These are phyloP conservation scores for Sisyra terminalis DNA, from an alignment of 2,888 invertebrate species.

Conservation along the genomic window DNA sequence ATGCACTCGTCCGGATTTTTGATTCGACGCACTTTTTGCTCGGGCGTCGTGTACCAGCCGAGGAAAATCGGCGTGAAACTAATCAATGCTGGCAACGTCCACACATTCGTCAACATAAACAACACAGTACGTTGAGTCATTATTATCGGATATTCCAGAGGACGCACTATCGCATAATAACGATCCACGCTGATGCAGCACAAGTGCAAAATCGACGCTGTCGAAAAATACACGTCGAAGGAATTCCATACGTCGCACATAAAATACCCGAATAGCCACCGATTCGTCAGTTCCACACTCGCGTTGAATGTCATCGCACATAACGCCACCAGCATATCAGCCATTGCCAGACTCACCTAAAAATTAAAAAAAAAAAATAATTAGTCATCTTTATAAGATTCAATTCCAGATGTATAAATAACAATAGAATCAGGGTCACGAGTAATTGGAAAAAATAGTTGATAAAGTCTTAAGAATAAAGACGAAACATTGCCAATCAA, in stretches of 20 bases:
- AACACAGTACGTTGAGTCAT: slow-evolving; percentile 71
- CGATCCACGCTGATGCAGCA: slow-evolving; percentile 91
- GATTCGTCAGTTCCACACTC: slow-evolving; percentile 45
- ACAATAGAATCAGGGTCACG: too few species aligned
- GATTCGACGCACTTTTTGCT: slow-evolving; percentile 35
- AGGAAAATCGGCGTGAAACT: slow-evolving; percentile 91
- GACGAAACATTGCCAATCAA: too few species aligned
- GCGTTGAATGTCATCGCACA: slow-evolving; percentile 90
- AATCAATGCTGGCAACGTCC: slow-evolving; percentile 82
- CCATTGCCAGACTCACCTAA: slow-evolving; percentile 49
- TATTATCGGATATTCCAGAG: slow-evolving; percentile 78
- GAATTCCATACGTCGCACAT: slow-evolving; percentile 94
- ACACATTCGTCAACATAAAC: slow-evolving; percentile 76
- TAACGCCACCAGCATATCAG: slow-evolving; percentile 82
- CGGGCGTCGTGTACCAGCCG: slow-evolving; percentile 58
- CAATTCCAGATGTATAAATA: too few species aligned
- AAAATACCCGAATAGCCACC: slow-evolving; percentile 76
- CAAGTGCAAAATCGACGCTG: slow-evolving; percentile 80
- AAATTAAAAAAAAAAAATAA: too few species aligned
- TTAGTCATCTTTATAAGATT: too few species aligned
- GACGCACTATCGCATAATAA: slow-evolving; percentile 81
- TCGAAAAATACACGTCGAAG: slow-evolving; percentile 85
- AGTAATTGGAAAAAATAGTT: too few species aligned
- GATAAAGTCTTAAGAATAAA: too few species aligned
- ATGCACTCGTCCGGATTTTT: slow-evolving; percentile 59